Evolutionary conservation across 2,888 invertebrate species (phyloP), one percentile per base, ranked within the genome.

Genomic region (Teleogryllus oceanicus): DNA sequence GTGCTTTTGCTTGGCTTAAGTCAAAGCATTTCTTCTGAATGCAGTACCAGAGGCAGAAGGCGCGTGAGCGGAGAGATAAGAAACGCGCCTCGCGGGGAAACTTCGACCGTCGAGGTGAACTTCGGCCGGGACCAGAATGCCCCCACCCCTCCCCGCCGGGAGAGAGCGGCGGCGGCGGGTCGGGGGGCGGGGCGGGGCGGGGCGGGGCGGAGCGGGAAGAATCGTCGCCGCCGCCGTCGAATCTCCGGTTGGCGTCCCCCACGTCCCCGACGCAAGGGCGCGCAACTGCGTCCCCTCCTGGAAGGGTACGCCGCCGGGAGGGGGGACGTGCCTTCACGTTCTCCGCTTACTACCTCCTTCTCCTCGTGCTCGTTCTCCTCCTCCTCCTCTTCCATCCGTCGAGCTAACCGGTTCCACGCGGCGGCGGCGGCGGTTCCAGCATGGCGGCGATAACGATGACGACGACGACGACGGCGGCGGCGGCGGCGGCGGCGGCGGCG

Each of bases 261-360:
- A 13, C 13, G 62, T 62, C 62, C 62, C 62, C 8, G 16, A 13
- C 13, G 62, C n/a, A 62, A 62, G 62, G n/a, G n/a, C 62, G n/a
- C 62, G 62, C 62, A 62, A 62, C 62, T 13, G 62, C 62, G 62
- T 62, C 62, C 62, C 62, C 62, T 62, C 62, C 62, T 62, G 62
- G n/a, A 62, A 13, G 62, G 62, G 13, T n/a, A n/a, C 62, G 62
- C 62, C 16, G 16, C 62, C 16, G 1, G 62, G 62, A 62, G 62
- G 62, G 62, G 62, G n/a, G 62, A 62, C 62, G n/a, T 62, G n/a
- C 62, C 62, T 18, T 62, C 62, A 62, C 62, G 62, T 62, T n/a
- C 62, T n/a, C 37, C 37, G 37, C 37, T 37, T 37, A 37, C 62
- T 62, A 62, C 16, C 62, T 62, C 62, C n/a, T 62, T 13, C 62